Evolutionary conservation across 2,797 vertebrate genomes (phyloP), one percentile per base, ranked within the genome.

Genomic region (Lateolabrax maculatus): DNA sequence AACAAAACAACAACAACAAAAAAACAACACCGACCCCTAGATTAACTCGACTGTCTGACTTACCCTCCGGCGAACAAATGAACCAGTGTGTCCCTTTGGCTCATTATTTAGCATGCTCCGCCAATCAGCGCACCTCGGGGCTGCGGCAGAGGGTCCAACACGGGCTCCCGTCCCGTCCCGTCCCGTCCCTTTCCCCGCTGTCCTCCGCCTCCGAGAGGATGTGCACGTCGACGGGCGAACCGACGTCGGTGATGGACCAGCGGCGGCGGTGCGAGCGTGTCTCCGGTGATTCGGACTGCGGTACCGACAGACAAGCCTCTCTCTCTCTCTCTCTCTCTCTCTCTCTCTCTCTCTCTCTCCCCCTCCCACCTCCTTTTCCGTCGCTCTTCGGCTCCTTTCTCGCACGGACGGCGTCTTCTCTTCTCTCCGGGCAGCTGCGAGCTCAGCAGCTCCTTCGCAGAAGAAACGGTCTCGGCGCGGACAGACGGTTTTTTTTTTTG

Each of bases 51-150:
- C n/a, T 29, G 16, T 70, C 10, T 43, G 63, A 94, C 96, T 94
- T 90, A 98, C 97, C 98, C 98, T 95, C 98, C 98, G 1, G 98
- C 98, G 90, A 99, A 99, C 84, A 99, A 96, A 96, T 99, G 97
- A 95, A 98, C 97, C 92, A 99, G 83, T 69, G 98, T 99, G 90
- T 99, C 97, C 92, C 96, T 96, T 95, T 98, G 98, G 96, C 96
- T 98, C 98, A 99, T 99, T 92, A 95, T 99, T 95, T 94, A 95
- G 95, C 95, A 97, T 94, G 94, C 94, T 80, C 89, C 88, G 95
- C 93, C 93, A 56, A 79, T 83, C 87, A 91, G 87, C 85, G 69
- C 84, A 75, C 84, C 82, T 83, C 71, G 58, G 83, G 66, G 88
- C 89, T 87, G 91, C 80, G 75, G 82, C 87, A 88, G 85, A 68